Evolutionary conservation across 2,797 vertebrate species (phyloP), one percentile per base, ranked within the genome.

Genomic region (Atherinosoma microstoma): DNA sequence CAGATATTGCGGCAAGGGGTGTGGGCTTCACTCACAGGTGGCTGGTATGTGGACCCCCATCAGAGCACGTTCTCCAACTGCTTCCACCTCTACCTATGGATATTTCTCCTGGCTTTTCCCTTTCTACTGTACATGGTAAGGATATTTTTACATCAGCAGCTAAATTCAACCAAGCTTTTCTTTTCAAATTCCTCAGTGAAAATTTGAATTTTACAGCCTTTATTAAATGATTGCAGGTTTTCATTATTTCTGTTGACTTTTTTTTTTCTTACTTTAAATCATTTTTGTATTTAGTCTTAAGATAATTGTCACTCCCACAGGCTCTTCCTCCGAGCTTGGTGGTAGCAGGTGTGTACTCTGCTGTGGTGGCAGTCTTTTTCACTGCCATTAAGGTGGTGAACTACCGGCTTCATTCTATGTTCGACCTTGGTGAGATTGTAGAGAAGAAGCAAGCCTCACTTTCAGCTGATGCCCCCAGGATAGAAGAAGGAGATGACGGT

Each of bases 21-120:
- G 84, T 97, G 96, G 96, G 96, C 96, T 75, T 97, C 97, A 0
- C 96, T 97, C 66, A 97, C 96, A 0, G 97, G 97, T 75, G 97
- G 97, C 76, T 97, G 97, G 96, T 97, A 97, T 85, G 96, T 97
- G 89, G 96, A 97, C 91, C 96, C 97, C 16, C 97, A 97, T 88
- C 96, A 97, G 91, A 96, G 96, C 91, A 97, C 96, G 2, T 97
- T 97, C 92, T 97, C 96, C 78, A 97, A 97, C 93, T 97, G 96
- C 87, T 97, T 98, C 87, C 96, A 97, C 73, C 96, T 97, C 75
- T 97, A 97, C 83, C 95, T 97, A 65, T 97, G 97, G 97, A 96
- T 97, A 86, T 97, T 97, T 83, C 91, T 97, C 57, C 94, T 97
- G 91, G 93, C 93, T 76, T 96, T 97, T 76, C 97, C 97, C 6